phyloP scores from a whole-genome alignment of 2,113 vertebrate species.

The Cheilinus undulatus region DNA sequence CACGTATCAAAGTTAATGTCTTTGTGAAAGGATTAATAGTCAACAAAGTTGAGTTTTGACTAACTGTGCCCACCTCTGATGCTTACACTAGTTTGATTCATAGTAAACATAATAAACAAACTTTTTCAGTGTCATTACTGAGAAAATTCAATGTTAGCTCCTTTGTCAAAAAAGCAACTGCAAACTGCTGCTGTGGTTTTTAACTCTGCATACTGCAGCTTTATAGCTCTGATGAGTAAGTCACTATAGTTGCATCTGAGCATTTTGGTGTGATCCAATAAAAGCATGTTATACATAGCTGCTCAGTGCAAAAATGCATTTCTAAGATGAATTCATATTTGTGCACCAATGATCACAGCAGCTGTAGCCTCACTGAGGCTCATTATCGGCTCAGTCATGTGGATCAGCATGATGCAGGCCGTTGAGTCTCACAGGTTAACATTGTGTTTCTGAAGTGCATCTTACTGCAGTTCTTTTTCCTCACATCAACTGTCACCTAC shows the following conservation, averaged over 20 bases:
- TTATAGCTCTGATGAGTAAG: background rate
- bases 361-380: background rate
- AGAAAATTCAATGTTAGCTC: no score
- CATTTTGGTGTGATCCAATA: background rate
- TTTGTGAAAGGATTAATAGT: no score
- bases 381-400: no score
- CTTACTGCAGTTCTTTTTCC: constrained; percentile 20
- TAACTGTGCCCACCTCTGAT: no score
- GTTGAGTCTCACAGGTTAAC: constrained; percentile 31
- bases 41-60: no score
- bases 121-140: no score
- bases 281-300: background rate
- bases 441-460: constrained; percentile 43
- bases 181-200: background rate
- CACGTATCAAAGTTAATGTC: no score
- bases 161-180: no score
- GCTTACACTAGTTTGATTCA: background rate
- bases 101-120: no score
- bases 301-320: background rate
- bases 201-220: constrained; percentile 1
- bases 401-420: background rate
- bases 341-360: background rate
- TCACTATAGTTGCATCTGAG: background rate
- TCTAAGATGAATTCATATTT: background rate
- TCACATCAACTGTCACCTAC: constrained; percentile 64